These are phyloP conservation scores for Dicyrtoma fusca DNA, from an alignment of 2,888 invertebrate genomes.

Conservation along the genomic window DNA sequence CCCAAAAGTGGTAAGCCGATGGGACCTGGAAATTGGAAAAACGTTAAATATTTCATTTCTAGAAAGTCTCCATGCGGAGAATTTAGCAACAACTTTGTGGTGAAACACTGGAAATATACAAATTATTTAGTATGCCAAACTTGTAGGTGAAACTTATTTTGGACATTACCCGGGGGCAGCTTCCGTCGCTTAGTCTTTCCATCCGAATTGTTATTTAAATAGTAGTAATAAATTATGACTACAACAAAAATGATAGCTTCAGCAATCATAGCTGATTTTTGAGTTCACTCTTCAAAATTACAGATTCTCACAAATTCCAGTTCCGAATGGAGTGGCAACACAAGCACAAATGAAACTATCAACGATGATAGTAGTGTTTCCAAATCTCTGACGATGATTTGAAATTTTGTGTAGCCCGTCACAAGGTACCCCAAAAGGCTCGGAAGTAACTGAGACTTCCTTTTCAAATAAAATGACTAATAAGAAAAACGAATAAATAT, in stretches of 20 bases:
- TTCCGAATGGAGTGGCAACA: background rate
- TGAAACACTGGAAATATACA: background rate
- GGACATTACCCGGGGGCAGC: constrained; percentile 21
- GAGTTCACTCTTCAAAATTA: background rate
- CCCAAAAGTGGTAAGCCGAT: constrained; percentile 47
- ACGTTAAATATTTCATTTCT: background rate
- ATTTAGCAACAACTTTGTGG: background rate
- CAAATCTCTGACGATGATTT: too few relatives aligned
- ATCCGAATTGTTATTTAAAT: background rate
- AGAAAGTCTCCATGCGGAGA: background rate
- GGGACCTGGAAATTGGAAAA: constrained; percentile 44
- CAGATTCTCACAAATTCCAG: background rate
- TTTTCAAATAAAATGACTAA: too few relatives aligned
- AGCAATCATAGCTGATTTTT: constrained; percentile 4
- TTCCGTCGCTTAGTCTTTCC: background rate
- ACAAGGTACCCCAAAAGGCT: too few relatives aligned
- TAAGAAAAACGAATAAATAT: too few relatives aligned
- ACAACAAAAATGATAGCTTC: constrained; percentile 6
- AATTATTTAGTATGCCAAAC: background rate
- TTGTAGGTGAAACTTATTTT: background rate
- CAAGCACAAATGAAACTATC: too few relatives aligned
- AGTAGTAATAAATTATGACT: constrained; percentile 9
- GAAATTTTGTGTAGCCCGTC: too few relatives aligned
- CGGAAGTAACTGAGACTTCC: too few relatives aligned
- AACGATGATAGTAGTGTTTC: too few relatives aligned